phyloP scores from a whole-genome alignment of 2,888 invertebrate genomes.

The Caenorhabditis angaria region DNA sequence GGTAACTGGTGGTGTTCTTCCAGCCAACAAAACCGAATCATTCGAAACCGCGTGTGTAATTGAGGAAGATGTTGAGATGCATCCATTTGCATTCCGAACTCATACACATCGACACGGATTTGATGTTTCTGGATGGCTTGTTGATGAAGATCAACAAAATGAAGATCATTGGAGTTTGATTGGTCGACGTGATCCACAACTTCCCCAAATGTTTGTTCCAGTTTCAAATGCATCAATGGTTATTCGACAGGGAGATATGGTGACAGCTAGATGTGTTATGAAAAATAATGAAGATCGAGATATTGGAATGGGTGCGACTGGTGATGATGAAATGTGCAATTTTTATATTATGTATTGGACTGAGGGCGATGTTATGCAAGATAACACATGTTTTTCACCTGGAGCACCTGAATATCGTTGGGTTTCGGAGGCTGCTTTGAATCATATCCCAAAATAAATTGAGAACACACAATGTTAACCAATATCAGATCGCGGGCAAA shows the following conservation, averaged over 20 bases:
- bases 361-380: conserved; percentile 48
- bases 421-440: conserved; percentile 61
- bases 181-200: conserved; percentile 86
- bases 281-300: conserved; percentile 66
- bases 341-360: conserved; percentile 73
- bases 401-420: conserved; percentile 70
- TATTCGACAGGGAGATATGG: conserved; percentile 74
- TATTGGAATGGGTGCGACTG: conserved; percentile 66
- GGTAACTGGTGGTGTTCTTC: conserved; percentile 85
- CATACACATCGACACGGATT: conserved; percentile 81
- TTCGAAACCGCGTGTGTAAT: conserved; percentile 91
- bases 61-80: conserved; percentile 80
- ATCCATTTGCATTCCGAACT: conserved; percentile 94
- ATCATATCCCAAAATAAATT: conserved; percentile 62
- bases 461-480: background rate
- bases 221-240: conserved; percentile 78
- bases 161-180: conserved; percentile 82
- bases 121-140: conserved; percentile 67
- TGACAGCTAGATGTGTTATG: conserved; percentile 63
- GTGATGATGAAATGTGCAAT: conserved; percentile 73
- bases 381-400: conserved; percentile 69
- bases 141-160: conserved; percentile 53
- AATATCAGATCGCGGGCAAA: background rate
- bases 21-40: conserved; percentile 59
- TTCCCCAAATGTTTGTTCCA: conserved; percentile 93